phyloP scores from a whole-genome alignment of 2,113 vertebrate species.

The Dasyurus viverrinus region DNA sequence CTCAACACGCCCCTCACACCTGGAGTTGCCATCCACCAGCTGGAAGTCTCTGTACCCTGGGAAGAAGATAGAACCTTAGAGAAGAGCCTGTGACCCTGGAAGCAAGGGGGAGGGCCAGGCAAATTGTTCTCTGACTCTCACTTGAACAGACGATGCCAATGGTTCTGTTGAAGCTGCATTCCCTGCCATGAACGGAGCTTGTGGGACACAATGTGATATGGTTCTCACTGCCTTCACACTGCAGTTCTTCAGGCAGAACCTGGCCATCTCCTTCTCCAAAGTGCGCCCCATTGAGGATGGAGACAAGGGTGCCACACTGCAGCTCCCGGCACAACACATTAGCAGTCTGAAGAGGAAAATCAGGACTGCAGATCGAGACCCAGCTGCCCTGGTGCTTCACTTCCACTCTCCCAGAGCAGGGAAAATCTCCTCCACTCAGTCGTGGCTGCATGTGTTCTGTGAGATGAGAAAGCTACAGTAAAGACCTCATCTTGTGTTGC shows the following conservation, averaged over 20 bases:
- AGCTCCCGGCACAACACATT: conserved; percentile 82
- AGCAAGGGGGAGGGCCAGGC: not conserved
- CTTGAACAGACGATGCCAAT: conserved; percentile 83
- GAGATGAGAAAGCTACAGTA: conserved; percentile 34
- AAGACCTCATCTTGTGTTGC: not conserved
- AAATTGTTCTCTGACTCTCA: conserved; percentile 65
- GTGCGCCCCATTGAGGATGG: conserved; percentile 63
- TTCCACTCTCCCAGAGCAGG: conserved; percentile 84
- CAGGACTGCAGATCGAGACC: conserved; percentile 80
- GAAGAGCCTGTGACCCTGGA: not conserved
- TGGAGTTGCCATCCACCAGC: conserved; percentile 55
- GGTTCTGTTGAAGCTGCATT: conserved; percentile 71
- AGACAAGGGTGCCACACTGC: conserved; percentile 78
- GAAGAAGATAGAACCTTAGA: conserved; percentile 47
- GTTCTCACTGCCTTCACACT: conserved; percentile 78
- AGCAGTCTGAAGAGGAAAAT: conserved; percentile 80
- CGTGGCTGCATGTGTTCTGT: conserved; percentile 78
- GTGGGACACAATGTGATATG: conserved; percentile 78
- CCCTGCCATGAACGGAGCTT: conserved; percentile 1
- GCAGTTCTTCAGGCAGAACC: conserved; percentile 82
- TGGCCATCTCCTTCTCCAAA: conserved; percentile 68
- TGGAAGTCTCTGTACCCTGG: conserved; percentile 62
- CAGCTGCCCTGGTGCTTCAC: conserved; percentile 76
- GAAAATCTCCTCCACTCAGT: conserved; percentile 74
- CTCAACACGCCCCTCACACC: conserved; percentile 73